Evolutionary conservation across 2,113 vertebrate species (phyloP).

Genomic region (Peromyscus maniculatus): DNA sequence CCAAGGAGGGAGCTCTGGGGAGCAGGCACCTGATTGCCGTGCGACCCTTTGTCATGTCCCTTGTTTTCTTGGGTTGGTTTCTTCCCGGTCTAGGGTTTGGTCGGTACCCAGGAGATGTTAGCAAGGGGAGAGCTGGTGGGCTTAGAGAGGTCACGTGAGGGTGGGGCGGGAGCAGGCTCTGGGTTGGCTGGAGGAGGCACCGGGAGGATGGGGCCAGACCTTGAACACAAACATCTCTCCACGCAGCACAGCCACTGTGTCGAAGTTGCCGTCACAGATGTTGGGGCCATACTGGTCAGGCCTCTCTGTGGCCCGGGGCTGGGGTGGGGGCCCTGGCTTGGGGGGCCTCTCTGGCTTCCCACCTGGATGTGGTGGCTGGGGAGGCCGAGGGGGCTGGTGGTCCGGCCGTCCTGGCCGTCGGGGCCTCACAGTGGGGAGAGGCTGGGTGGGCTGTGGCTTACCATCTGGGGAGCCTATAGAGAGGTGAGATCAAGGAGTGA

Average conservation of each 20-base stretch:
- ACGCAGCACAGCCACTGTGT: slow-evolving; percentile 94
- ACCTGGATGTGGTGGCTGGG: slow-evolving; percentile 81
- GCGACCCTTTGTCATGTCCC: not conserved
- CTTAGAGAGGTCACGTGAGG: not conserved
- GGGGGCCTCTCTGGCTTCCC: slow-evolving; percentile 90
- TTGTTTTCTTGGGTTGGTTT: not conserved
- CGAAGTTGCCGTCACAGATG: slow-evolving; percentile 97
- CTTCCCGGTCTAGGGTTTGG: not conserved
- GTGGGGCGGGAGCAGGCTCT: slow-evolving; percentile 83
- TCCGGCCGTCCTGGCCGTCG: slow-evolving; percentile 90
- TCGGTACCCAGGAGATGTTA: not conserved
- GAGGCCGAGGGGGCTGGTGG: slow-evolving; percentile 85
- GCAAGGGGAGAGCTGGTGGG: not conserved
- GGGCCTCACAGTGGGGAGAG: slow-evolving; percentile 90
- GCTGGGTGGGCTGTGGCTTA: slow-evolving; percentile 90
- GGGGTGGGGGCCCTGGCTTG: slow-evolving; percentile 88
- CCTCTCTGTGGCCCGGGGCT: slow-evolving; percentile 87
- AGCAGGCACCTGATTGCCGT: not conserved
- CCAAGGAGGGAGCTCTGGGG: not conserved
- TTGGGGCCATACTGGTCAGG: slow-evolving; percentile 94
- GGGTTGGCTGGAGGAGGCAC: not conserved
- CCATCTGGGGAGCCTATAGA: slow-evolving; percentile 86
- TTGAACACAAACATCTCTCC: slow-evolving; percentile 99
- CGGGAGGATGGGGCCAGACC: slow-evolving; percentile 84
- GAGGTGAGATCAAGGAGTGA: not conserved